Evolutionary conservation across 2,888 invertebrate genomes (phyloP), one percentile per base, ranked within the genome.

Genomic region (Gandaritis pyraliata): DNA sequence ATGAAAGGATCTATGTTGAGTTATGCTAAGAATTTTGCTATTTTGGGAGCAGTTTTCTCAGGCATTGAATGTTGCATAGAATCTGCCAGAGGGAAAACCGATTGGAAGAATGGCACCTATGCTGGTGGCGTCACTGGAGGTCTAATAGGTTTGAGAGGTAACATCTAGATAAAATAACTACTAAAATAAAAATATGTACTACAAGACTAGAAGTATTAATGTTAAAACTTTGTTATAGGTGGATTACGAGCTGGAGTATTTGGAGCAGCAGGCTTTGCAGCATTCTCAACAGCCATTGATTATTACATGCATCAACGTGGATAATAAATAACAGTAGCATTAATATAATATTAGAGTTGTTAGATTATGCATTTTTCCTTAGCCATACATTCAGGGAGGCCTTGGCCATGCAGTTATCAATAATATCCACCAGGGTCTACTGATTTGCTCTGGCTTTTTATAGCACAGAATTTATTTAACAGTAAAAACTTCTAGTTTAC

Each of bases 1-100:
- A 98, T 99, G 98, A 97, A 96, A 82, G 93, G 94, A 0, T 96
- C 98, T 0, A 98, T 98, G 69, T 88, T 97, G 60, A 95, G 98
- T 58, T 98, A 99, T 85, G 99, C 97, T 0, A 99, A 99, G 87
- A 99, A 99, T 87, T 99, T 99, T 93, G 99, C 99, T 0, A 93
- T 99, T 46, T 95, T 99, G 71, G 99, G 99, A 59, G 95, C 96
- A 7, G 94, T 99, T 68, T 99, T 99, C 91, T 96, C 99, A 6
- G 97, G 95, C 0, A 95, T 98, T 10, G 99, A 99, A 90, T 99
- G 99, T 83, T 93, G 95, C 18, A 96, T 99, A 77, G 99, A 99
- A 93, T 95, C 96, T 43, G 98, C 98, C 85, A 94, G 99, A 76
- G 99, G 98, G 12, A 98, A 98, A 83, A 96, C 96, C 36, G 99